Evolutionary conservation across 2,797 vertebrate species (phyloP).

Genomic region (Rousettus madagascariensis): DNA sequence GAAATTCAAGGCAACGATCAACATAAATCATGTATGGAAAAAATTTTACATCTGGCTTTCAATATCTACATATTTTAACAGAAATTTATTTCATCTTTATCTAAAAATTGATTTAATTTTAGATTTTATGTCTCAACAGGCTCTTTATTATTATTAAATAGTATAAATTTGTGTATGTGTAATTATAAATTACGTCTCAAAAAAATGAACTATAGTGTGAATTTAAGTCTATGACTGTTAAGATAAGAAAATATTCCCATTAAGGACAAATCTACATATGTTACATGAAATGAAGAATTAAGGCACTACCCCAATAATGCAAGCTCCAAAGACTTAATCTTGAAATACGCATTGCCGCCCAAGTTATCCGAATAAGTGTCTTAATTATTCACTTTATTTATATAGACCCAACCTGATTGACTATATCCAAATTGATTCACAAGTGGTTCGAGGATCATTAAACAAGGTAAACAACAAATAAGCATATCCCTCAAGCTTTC

Average conservation of each 20-base stretch:
- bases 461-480: background rate
- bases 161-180: background rate
- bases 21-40: background rate
- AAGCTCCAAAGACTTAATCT: background rate
- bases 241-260: constrained; percentile 29
- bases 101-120: constrained; percentile 32
- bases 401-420: background rate
- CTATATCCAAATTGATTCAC: background rate
- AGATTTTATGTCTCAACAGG: background rate
- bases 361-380: background rate
- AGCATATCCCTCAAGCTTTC: background rate
- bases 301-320: background rate
- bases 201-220: constrained; percentile 6
- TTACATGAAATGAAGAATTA: background rate
- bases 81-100: constrained; percentile 22
- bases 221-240: background rate
- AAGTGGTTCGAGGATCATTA: background rate
- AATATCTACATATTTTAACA: background rate
- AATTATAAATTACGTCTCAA: constrained; percentile 28
- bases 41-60: background rate
- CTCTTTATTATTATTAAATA: constrained; percentile 26
- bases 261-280: background rate
- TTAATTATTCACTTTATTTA: constrained; percentile 8
- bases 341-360: background rate
- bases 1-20: background rate